A percentile compares a stretch with the other conserved stretches of the same genome.
These are phyloP conservation scores for Gallinago undulata DNA, from an alignment of 2,113 vertebrate species.

Conservation along the genomic window DNA sequence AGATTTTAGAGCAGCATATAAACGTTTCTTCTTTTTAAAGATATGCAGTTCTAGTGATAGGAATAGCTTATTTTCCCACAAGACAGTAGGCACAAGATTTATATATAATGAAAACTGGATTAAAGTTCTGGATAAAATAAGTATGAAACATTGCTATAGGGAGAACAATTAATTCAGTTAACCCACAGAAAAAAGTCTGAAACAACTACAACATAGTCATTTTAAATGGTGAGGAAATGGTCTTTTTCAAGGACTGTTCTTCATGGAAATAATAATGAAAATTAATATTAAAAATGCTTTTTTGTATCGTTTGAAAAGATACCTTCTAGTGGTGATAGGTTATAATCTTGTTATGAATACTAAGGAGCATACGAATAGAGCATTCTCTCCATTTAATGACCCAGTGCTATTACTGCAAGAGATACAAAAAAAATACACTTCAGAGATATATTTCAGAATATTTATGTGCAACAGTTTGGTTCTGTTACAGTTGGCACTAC, in stretches of 20 bases:
- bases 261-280: constrained; percentile 5
- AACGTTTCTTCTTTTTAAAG: neutral
- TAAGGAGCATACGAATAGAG: neutral
- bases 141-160: neutral
- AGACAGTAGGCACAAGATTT: neutral
- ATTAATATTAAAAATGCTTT: neutral
- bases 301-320: neutral
- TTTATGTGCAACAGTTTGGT: neutral
- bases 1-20: neutral
- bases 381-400: neutral
- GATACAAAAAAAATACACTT: neutral
- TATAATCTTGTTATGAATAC: constrained; percentile 2
- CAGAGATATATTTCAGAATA: neutral
- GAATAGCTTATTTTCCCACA: neutral
- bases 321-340: neutral
- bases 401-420: neutral
- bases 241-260: neutral
- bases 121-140: neutral
- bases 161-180: constrained; percentile 14
- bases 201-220: neutral
- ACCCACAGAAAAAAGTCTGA: neutral
- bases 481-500: neutral
- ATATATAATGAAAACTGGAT: neutral
- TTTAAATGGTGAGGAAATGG: neutral
- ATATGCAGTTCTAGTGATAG: neutral